Conservation (phyloP, 2,888 invertebrate species). For the Pemphredon lugubris region DNA sequence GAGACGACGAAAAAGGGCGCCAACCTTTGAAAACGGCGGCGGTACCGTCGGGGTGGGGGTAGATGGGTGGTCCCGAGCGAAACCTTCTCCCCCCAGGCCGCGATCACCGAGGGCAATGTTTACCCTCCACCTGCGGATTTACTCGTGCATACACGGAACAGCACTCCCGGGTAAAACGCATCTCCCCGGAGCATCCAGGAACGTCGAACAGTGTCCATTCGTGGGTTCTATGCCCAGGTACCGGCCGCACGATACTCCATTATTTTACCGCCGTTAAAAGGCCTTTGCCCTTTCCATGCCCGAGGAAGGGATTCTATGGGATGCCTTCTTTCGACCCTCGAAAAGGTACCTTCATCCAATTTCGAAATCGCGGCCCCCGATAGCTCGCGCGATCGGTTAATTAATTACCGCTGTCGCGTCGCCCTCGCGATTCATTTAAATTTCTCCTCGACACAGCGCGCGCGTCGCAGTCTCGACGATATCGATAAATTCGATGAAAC, state of each 20-base stretch:
- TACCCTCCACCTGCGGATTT: conserved; percentile 74
- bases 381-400: not conserved
- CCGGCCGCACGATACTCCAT: conserved; percentile 53
- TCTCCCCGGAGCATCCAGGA: conserved; percentile 50
- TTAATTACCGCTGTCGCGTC: not conserved
- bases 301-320: conserved; percentile 16
- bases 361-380: conserved; percentile 20
- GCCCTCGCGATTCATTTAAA: not conserved
- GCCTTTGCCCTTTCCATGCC: conserved; percentile 43
- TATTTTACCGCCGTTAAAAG: conserved; percentile 60
- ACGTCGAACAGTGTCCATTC: conserved; percentile 56
- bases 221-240: conserved; percentile 41
- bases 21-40: conserved; percentile 56
- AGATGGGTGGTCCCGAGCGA: conserved; percentile 42
- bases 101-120: conserved; percentile 59
- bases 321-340: not conserved
- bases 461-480: not conserved
- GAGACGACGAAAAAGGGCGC: conserved; percentile 60
- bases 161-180: conserved; percentile 70
- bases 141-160: conserved; percentile 76
- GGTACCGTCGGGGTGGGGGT: conserved; percentile 38
- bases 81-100: conserved; percentile 41
- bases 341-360: conserved; percentile 25
- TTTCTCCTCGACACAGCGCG: too few species aligned
- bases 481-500: conserved; percentile 12